Conservation (phyloP, 92 coral and sea anemone genomes). For the Anthopleura xanthogrammica region DNA sequence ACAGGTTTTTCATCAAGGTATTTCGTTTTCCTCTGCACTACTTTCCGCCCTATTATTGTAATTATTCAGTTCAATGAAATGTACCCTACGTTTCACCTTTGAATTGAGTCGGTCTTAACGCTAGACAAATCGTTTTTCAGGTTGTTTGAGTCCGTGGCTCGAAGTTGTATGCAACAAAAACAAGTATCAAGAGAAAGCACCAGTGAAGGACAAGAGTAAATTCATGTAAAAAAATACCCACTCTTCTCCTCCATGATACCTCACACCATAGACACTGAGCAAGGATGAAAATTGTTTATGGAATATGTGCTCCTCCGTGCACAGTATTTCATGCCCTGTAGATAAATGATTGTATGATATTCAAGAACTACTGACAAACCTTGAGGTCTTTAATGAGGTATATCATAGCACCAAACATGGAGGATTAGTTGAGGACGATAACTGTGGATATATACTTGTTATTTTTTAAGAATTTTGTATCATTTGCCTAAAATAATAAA, state of each 20-base stretch:
- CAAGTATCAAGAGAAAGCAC: constrained; percentile 84
- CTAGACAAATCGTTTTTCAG: constrained; percentile 36
- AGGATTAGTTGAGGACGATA: neutral
- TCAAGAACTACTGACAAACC: neutral
- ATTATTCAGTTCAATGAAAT: too few species aligned
- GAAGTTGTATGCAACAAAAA: constrained; percentile 99
- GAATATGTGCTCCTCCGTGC: constrained; percentile 20
- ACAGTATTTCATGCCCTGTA: neutral
- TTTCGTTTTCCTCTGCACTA: too few species aligned
- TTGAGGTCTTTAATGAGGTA: neutral
- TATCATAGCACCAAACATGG: neutral
- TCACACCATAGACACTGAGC: neutral
- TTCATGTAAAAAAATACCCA: neutral
- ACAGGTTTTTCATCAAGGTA: too few species aligned
- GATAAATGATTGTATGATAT: constrained; percentile 11
- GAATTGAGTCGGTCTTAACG: neutral
- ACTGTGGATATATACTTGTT: constrained; percentile 6
- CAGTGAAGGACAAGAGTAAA: constrained; percentile 37
- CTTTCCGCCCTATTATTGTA: too few species aligned
- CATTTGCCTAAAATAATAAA: constrained; percentile 24
- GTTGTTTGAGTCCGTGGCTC: constrained; percentile 98
- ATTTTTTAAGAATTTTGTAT: constrained; percentile 38
- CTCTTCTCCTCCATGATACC: neutral
- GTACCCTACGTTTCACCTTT: too few species aligned
- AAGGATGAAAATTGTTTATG: neutral